Evolutionary conservation across 2,113 vertebrate species (phyloP).

Genomic region (Corapipo altera): DNA sequence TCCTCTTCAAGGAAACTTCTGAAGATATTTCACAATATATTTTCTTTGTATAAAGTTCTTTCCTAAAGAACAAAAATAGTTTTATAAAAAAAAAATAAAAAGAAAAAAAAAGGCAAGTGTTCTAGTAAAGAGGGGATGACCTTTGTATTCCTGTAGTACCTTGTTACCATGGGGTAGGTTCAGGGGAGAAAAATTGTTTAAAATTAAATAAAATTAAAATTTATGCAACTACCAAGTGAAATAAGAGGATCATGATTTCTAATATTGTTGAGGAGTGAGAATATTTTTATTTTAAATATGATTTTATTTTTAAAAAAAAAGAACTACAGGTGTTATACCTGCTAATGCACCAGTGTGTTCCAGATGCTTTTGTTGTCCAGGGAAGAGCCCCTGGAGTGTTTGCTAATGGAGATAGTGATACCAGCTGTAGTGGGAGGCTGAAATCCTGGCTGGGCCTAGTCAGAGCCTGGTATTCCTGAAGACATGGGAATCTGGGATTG

Average conservation of each 20-base stretch:
- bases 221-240: conserved; percentile 71
- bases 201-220: conserved; percentile 66
- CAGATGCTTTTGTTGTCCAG: neutral
- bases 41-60: conserved; percentile 86
- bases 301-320: conserved; percentile 60
- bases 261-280: conserved; percentile 75
- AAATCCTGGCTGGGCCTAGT: neutral
- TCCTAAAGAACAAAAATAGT: conserved; percentile 84
- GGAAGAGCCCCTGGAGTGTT: neutral
- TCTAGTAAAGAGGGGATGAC: conserved; percentile 74
- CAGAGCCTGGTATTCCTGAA: conserved; percentile 54
- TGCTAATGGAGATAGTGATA: neutral
- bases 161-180: conserved; percentile 61
- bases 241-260: conserved; percentile 74
- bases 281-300: conserved; percentile 78
- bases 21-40: conserved; percentile 83
- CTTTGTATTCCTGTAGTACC: conserved; percentile 76
- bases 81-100: conserved; percentile 74
- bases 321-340: conserved; percentile 46
- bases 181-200: conserved; percentile 67
- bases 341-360: conserved; percentile 34
- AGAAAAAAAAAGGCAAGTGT: conserved; percentile 59
- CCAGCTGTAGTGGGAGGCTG: conserved; percentile 1
- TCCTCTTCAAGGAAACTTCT: conserved; percentile 72
- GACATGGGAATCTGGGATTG: conserved; percentile 49